A percentile compares a stretch with the other conserved stretches of the same genome.
These are phyloP conservation scores for Mormyrops boulengeri DNA, from an alignment of 2,797 vertebrate species.

Conservation along the genomic window DNA sequence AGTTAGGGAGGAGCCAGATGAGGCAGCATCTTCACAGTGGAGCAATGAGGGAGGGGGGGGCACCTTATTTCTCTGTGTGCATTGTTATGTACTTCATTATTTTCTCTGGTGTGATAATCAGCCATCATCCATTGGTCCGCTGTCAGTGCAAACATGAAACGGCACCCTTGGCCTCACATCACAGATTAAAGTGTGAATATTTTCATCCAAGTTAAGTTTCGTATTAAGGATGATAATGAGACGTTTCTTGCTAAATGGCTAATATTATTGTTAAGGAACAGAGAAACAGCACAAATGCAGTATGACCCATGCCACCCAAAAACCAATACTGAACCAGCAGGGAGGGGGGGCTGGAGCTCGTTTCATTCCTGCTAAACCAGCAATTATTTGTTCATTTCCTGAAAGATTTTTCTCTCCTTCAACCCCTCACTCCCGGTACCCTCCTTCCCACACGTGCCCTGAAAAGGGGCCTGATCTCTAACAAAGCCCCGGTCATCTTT, in stretches of 20 bases:
- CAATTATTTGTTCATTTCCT: neutral
- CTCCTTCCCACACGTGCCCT: neutral
- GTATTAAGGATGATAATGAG: neutral
- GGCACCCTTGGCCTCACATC: neutral
- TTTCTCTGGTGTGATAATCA: neutral
- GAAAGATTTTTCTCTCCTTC: neutral
- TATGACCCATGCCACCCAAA: neutral
- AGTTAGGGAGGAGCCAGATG: neutral
- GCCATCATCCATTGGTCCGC: neutral
- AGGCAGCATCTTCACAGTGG: neutral
- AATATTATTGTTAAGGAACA: neutral
- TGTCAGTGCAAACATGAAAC: neutral
- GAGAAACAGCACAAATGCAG: neutral
- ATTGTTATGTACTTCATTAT: neutral
- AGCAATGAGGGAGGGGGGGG: neutral
- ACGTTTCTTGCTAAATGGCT: neutral
- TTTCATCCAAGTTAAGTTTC: neutral
- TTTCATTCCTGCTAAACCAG: neutral
- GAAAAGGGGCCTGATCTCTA: neutral
- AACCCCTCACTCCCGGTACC: neutral
- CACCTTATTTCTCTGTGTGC: neutral
- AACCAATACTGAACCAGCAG: neutral
- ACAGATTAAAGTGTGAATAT: neutral
- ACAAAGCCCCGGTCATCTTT: neutral
- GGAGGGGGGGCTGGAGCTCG: neutral